Evolutionary conservation across 1,140 invertebrate species (phyloP).

Genomic region (Drosophila triauraria): DNA sequence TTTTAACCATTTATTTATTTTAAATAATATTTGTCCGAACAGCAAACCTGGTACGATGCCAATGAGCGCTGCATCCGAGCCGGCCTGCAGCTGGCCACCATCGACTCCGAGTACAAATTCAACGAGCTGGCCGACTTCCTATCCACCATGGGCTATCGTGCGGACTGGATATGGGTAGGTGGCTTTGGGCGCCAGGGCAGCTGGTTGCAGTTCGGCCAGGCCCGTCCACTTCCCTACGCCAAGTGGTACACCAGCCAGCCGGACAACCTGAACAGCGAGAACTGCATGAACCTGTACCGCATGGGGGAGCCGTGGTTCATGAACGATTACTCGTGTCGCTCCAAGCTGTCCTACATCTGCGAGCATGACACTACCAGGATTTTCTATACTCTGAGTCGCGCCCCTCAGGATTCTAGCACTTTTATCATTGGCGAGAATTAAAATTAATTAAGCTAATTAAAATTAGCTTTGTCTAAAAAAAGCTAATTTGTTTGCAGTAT

Average conservation of each 20-base stretch:
- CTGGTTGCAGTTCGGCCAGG: conserved; percentile 8
- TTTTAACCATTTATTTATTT: background rate
- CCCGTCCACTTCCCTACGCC: background rate
- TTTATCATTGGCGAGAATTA: no score
- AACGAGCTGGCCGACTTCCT: conserved; percentile 11
- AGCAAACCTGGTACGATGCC: conserved; percentile 14
- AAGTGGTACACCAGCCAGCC: conserved; percentile 13
- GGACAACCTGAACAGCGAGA: conserved; percentile 18
- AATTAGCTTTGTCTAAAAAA: no score
- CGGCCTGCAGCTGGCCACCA: conserved; percentile 17
- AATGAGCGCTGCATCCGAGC: conserved; percentile 10
- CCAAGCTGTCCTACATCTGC: conserved; percentile 9
- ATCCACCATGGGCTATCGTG: conserved; percentile 1
- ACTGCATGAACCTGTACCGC: conserved; percentile 17
- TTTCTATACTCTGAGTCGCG: background rate
- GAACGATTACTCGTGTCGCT: background rate
- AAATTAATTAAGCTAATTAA: no score
- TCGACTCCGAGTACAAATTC: conserved; percentile 20
- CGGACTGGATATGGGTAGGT: conserved; percentile 10
- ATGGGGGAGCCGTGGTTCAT: conserved; percentile 6
- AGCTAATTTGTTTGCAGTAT: no score
- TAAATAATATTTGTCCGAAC: no score
- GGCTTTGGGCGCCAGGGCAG: conserved; percentile 8
- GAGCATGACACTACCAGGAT: background rate
- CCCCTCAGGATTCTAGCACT: no score